Percentiles rank a stretch among this genome's conserved stretches.
These are phyloP conservation scores for Brienomyrus longianalis DNA, from an alignment of 2,113 vertebrate species.

Conservation along the genomic window DNA sequence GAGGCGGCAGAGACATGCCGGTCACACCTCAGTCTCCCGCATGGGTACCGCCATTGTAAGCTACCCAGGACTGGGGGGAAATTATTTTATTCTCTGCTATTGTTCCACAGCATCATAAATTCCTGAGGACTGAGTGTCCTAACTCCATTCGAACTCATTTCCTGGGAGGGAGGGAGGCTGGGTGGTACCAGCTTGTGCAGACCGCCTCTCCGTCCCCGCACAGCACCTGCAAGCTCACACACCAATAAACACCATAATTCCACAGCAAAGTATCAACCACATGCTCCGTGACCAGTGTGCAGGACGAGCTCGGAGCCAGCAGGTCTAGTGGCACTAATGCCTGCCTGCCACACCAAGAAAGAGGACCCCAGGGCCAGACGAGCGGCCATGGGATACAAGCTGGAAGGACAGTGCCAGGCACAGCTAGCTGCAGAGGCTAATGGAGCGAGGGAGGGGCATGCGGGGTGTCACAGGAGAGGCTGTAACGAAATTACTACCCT, in stretches of 20 bases:
- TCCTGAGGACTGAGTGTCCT: not conserved
- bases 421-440: not conserved
- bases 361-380: not conserved
- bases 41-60: not conserved
- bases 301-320: not conserved
- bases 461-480: not conserved
- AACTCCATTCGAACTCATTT: not conserved
- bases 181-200: not conserved
- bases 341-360: not conserved
- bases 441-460: not conserved
- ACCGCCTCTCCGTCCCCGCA: not conserved
- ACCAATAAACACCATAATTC: not conserved
- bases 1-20: not conserved
- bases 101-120: not conserved
- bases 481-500: not conserved
- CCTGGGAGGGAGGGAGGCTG: not conserved
- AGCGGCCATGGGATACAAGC: not conserved
- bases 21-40: not conserved
- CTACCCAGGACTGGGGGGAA: not conserved
- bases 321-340: not conserved
- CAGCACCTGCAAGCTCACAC: not conserved
- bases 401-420: not conserved
- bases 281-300: not conserved
- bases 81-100: not conserved
- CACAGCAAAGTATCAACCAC: not conserved